phyloP scores from a whole-genome alignment of 2,797 vertebrate genomes.

The Myotis vivesi region DNA sequence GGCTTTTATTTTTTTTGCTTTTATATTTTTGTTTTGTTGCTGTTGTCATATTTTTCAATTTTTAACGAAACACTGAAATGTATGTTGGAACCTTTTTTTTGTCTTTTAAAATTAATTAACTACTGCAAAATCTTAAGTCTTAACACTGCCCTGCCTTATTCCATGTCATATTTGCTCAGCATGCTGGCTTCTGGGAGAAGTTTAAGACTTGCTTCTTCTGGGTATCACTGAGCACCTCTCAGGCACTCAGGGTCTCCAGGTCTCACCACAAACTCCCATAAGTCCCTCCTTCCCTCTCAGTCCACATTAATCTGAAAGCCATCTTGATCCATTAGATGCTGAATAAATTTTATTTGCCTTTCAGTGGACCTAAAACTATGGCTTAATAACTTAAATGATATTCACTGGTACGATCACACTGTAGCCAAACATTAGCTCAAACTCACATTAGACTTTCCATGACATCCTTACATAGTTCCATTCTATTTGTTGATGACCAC shows the following conservation, averaged over 20 bases:
- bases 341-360: background rate
- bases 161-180: background rate
- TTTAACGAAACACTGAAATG: background rate
- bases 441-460: background rate
- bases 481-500: background rate
- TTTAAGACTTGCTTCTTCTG: background rate
- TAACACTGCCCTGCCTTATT: background rate
- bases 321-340: background rate
- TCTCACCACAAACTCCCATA: background rate
- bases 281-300: background rate
- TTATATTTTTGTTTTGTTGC: background rate
- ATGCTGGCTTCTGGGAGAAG: background rate
- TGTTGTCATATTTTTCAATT: background rate
- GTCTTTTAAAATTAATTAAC: background rate
- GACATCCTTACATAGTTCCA: background rate
- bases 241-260: background rate
- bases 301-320: background rate
- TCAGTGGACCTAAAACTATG: background rate
- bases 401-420: background rate
- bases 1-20: background rate
- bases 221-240: background rate
- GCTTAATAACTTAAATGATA: background rate
- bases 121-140: background rate
- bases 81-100: background rate
- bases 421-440: background rate